These are phyloP conservation scores for Alosa alosa DNA, from an alignment of 2,113 vertebrate genomes.

Conservation along the genomic window DNA sequence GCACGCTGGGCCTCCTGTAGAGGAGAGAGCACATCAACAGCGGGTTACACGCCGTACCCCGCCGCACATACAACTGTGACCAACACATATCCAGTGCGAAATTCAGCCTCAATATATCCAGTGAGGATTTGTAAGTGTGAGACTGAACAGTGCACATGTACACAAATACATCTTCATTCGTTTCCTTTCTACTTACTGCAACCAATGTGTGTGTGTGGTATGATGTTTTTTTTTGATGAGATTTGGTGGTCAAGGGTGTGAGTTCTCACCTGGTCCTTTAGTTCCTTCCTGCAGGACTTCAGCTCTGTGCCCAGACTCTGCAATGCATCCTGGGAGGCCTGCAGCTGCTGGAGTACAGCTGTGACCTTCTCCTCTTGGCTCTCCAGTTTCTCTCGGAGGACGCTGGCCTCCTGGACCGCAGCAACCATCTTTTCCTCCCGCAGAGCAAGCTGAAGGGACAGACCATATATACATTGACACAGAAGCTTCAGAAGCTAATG, in stretches of 20 bases:
- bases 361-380: constrained; percentile 27
- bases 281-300: constrained; percentile 35
- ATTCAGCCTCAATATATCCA: not conserved
- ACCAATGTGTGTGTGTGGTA: not conserved
- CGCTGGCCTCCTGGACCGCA: constrained; percentile 25
- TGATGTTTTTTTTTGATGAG: not conserved
- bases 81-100: not conserved
- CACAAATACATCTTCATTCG: not conserved
- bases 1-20: not conserved
- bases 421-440: constrained; percentile 36
- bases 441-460: constrained; percentile 39
- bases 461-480: not conserved
- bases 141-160: not conserved
- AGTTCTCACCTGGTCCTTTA: constrained; percentile 40
- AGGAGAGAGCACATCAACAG: not conserved
- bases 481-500: not conserved
- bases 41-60: not conserved
- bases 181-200: not conserved
- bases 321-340: constrained; percentile 48
- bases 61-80: not conserved
- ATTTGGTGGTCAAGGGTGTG: not conserved
- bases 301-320: constrained; percentile 43
- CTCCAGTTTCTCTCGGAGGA: constrained; percentile 33
- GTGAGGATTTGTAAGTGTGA: not conserved
- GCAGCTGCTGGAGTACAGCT: constrained; percentile 36